A percentile compares a stretch with the other conserved stretches of the same genome.
Conservation (phyloP, 2,797 vertebrate genomes). For the Atherinosoma microstoma region DNA sequence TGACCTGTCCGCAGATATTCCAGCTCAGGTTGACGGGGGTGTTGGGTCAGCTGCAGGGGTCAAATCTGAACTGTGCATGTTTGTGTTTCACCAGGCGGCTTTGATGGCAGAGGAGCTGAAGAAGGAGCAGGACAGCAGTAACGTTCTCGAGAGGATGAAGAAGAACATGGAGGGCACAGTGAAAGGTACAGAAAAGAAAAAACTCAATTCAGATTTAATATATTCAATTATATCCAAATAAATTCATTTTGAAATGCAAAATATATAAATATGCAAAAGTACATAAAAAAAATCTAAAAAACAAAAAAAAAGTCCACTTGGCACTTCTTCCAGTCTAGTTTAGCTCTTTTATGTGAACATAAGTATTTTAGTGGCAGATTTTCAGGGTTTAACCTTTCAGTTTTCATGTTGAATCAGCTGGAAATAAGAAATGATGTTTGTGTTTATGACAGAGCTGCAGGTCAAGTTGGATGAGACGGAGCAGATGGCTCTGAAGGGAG, state of each 20-base stretch:
- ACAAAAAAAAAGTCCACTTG: too few species aligned
- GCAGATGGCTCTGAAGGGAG: constrained; percentile 90
- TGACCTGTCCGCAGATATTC: not conserved
- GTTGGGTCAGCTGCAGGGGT: not conserved
- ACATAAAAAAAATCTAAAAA: too few species aligned
- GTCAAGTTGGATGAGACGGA: constrained; percentile 89
- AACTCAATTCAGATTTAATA: too few species aligned
- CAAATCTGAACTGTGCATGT: not conserved
- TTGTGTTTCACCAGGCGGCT: constrained; percentile 58
- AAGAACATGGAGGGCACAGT: constrained; percentile 69
- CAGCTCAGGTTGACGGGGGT: too few species aligned
- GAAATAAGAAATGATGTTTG: too few species aligned
- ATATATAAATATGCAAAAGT: too few species aligned
- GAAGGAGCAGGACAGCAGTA: constrained; percentile 77
- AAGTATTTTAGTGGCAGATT: too few species aligned
- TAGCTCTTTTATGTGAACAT: too few species aligned
- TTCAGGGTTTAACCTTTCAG: too few species aligned
- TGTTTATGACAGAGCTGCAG: constrained; percentile 85
- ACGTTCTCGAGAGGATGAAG: constrained; percentile 69
- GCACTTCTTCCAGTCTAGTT: too few species aligned
- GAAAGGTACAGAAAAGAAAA: constrained; percentile 55
- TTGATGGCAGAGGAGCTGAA: constrained; percentile 79
- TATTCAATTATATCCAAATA: too few species aligned
- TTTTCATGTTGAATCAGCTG: not conserved
- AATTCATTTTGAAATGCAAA: too few species aligned